Conservation (phyloP, 1,140 invertebrate genomes). For the Zelostemma sp. region DNA sequence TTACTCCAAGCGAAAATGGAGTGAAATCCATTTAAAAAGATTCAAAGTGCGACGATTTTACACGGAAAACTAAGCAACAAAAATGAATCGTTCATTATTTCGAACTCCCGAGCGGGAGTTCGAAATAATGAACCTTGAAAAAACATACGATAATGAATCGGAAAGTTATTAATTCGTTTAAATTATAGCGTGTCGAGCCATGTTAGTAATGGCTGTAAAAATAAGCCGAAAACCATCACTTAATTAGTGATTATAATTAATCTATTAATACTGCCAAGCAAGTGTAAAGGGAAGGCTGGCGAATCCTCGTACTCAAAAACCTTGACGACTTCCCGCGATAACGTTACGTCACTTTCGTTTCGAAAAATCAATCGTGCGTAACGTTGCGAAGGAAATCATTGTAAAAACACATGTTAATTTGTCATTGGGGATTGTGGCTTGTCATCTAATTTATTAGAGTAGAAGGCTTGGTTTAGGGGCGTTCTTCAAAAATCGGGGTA, state of each 20-base stretch:
- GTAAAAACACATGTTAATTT: slow-evolving; percentile 50
- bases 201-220: slow-evolving; percentile 39
- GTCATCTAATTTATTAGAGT: neutral
- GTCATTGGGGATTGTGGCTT: slow-evolving; percentile 22
- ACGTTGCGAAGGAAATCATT: slow-evolving; percentile 13
- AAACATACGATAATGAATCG: too few relatives aligned
- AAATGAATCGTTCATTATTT: too few relatives aligned
- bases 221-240: slow-evolving; percentile 25
- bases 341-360: neutral
- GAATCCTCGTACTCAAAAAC: slow-evolving; percentile 12
- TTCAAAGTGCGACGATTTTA: too few relatives aligned
- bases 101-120: too few relatives aligned
- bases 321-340: slow-evolving; percentile 2
- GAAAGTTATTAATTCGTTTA: too few relatives aligned
- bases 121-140: too few relatives aligned
- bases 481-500: slow-evolving; percentile 41
- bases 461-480: slow-evolving; percentile 18
- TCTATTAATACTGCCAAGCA: slow-evolving; percentile 55
- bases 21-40: too few relatives aligned
- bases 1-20: too few relatives aligned
- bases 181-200: neutral
- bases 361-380: slow-evolving; percentile 1
- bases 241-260: slow-evolving; percentile 19
- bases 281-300: slow-evolving; percentile 29
- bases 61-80: too few relatives aligned